Conservation (phyloP, 1,140 invertebrate genomes). For the Sinella curviseta region DNA sequence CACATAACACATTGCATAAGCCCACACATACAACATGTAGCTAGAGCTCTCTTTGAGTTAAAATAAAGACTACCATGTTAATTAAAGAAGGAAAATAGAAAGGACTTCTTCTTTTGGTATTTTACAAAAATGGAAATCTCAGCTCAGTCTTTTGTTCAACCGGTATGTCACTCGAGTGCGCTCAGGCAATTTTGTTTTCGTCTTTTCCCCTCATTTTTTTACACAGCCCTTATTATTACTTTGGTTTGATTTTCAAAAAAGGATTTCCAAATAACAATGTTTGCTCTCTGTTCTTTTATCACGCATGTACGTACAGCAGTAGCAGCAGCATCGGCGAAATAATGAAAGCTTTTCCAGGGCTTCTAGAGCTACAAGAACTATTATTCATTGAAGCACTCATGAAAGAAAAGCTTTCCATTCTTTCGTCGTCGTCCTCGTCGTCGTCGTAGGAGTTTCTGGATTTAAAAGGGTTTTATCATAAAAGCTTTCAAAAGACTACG, state of each 20-base stretch:
- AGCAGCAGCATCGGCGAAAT: no score
- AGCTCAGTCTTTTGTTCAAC: no score
- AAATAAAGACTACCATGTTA: no score
- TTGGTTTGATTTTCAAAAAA: background rate
- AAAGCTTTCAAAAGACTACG: constrained; percentile 1
- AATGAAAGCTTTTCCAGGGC: background rate
- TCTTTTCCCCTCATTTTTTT: background rate
- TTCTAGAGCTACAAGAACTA: background rate
- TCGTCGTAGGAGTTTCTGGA: no score
- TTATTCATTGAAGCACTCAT: background rate
- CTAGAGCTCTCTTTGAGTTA: no score
- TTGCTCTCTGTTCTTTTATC: background rate
- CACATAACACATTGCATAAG: no score
- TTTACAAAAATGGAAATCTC: no score
- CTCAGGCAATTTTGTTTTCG: background rate
- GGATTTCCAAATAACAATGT: background rate
- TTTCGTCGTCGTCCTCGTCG: background rate
- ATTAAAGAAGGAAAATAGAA: no score
- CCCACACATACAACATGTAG: no score
- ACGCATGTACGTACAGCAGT: background rate
- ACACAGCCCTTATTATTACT: background rate
- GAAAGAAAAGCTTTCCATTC: background rate
- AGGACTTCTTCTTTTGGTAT: no score
- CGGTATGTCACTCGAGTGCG: no score
- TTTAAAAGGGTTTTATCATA: constrained; percentile 3